Evolutionary conservation across 2,113 vertebrate species (phyloP), one percentile per base, ranked within the genome.

Genomic region (Brachypodius melanocephalos): DNA sequence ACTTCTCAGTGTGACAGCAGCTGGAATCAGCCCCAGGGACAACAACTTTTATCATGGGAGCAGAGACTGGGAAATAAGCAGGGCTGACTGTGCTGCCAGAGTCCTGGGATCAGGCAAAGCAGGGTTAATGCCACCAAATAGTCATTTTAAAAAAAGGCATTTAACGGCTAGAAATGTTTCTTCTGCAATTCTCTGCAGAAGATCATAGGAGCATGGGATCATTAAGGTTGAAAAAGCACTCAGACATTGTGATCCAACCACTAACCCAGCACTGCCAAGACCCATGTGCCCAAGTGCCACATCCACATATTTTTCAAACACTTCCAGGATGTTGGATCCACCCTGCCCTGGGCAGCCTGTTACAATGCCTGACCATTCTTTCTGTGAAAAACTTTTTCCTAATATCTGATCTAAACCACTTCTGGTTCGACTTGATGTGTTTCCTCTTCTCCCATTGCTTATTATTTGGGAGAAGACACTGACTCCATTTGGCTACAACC

Each of bases 41-140:
- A 29, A 10, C 36, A 51, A 0, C 14, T 25, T 7, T 0, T 18
- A 2, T 11, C 13, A 31, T 0, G 1, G 43, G 6, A 36, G 83
- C 38, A 84, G 68, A 38, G 48, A 15, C 4, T 1, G 1, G 31
- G 34, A 0, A 0, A 5, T 25, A 42, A 17, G 2, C 0, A 2
- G 20, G 34, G 17, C 25, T 21, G 1, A 6, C 55, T 36, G 22
- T 49, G 40, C 77, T 40, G 21, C 16, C 26, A 6, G 31, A 8
- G 14, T 3, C 24, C 17, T 57, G 85, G 46, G 46, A 24, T 12
- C 65, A 68, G 95, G 51, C 40, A 48, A 75, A 52, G 75, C 85
- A 83, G 91, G 82, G 95, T 97, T 95, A 96, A 95, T 26, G 24
- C 36, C 55, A 48, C 58, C 16, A 77, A 87, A 38, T 2, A 88